A percentile compares a stretch with the other conserved stretches of the same genome.
Conservation (phyloP, 2,113 vertebrate genomes). For the Picathartes gymnocephalus region DNA sequence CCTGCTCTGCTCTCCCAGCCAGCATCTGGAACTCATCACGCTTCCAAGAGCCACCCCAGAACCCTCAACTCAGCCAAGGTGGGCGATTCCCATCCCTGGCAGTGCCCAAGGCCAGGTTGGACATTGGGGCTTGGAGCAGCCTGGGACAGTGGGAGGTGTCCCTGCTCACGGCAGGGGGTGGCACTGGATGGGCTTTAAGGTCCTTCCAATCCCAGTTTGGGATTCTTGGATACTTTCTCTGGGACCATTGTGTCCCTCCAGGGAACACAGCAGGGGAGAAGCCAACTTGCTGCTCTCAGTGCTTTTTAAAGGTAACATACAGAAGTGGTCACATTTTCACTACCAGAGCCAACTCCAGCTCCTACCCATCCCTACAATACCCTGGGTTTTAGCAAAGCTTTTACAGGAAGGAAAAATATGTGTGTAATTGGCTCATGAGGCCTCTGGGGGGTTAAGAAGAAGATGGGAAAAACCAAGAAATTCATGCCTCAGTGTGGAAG, state of each 20-base stretch:
- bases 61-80: neutral
- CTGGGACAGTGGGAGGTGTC: neutral
- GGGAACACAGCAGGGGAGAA: neutral
- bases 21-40: neutral
- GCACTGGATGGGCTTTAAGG: neutral
- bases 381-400: neutral
- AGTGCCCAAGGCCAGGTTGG: fast-evolving
- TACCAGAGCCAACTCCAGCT: neutral
- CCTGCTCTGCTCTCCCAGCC: neutral
- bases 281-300: neutral
- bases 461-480: neutral
- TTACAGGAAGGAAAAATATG: neutral
- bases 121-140: neutral
- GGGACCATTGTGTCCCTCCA: fast-evolving
- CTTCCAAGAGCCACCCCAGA: neutral
- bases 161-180: neutral
- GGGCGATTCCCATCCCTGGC: fast-evolving
- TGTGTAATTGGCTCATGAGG: neutral
- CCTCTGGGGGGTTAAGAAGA: neutral
- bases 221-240: neutral
- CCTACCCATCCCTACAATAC: neutral
- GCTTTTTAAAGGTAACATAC: neutral
- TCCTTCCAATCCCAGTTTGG: neutral
- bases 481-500: neutral
- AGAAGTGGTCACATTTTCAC: neutral